Evolutionary conservation across 2,797 vertebrate species (phyloP), one percentile per base, ranked within the genome.

Genomic region (Cyprinella venusta): DNA sequence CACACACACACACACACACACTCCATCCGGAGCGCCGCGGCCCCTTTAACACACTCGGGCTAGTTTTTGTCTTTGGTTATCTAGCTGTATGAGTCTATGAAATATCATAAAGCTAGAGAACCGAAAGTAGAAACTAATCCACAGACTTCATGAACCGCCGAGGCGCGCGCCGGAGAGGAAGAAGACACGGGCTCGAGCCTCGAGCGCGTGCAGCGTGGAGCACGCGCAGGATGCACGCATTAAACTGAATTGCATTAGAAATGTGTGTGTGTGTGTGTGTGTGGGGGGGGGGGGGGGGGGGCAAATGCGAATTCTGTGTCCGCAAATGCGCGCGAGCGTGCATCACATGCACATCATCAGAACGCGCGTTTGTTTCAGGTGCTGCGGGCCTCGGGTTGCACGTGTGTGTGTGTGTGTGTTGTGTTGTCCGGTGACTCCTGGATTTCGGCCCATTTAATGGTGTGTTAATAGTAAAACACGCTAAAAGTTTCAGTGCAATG

Each of bases 71-170:
- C 97, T 98, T 98, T 97, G 97, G 97, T 98, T 98, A 97, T 98
- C 97, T 98, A 98, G 97, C 97, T 98, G 97, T 98, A 98, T 98
- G 97, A 97, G 96, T 97, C 92, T 92, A 93, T 94, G 91, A 96
- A 95, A 97, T 96, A 95, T 98, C 97, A 98, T 98, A 98, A 98
- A 98, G 97, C 97, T 98, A 97, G 97, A 97, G 95, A 97, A 97
- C 97, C 97, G 97, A 98, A 98, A 95, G 96, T 97, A 97, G 92
- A 92, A 97, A 96, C 95, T 95, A 90, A 56, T 91, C 91, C 88
- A 91, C 90, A 24, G 91, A 95, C 97, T 95, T 93, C 93, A 87
- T 88, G 88, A 88, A 76, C 86, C 71, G 82, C 87, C 42, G 36
- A 40, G 9, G 86, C 86, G 82, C 77, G 87, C 86, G 84, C 85